Evolutionary conservation across 2,113 vertebrate genomes (phyloP).

Genomic region (Microcebus tavaratra): DNA sequence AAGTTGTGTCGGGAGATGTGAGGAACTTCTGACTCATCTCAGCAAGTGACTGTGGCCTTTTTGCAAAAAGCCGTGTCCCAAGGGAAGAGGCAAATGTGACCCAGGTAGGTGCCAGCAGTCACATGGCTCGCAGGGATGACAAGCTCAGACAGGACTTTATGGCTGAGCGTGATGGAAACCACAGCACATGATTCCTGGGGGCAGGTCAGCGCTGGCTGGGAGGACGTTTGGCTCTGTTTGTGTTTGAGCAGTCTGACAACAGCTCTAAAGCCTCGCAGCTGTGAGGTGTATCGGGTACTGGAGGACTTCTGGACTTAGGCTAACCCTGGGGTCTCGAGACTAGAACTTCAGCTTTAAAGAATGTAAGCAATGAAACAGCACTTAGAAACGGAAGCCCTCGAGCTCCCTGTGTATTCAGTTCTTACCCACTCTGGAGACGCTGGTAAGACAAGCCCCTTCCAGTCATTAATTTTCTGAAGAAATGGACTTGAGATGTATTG

Average conservation of each 20-base stretch:
- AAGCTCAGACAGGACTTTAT: slow-evolving; percentile 54
- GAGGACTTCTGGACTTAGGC: slow-evolving; percentile 72
- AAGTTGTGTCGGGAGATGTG: not conserved
- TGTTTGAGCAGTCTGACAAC: slow-evolving; percentile 76
- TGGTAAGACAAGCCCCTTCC: not conserved
- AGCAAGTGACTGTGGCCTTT: slow-evolving; percentile 33
- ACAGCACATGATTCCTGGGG: slow-evolving; percentile 53
- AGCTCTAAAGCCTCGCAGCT: slow-evolving; percentile 73
- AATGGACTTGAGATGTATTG: not conserved
- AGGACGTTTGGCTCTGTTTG: slow-evolving; percentile 67
- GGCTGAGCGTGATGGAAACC: slow-evolving; percentile 64
- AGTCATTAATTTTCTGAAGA: not conserved
- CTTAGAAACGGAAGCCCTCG: slow-evolving; percentile 67
- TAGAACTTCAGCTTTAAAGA: slow-evolving; percentile 56
- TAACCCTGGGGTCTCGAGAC: slow-evolving; percentile 68
- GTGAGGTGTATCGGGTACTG: slow-evolving; percentile 58
- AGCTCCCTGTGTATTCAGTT: slow-evolving; percentile 46
- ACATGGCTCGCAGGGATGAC: not conserved
- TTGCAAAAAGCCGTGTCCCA: not conserved
- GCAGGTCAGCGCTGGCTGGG: slow-evolving; percentile 61
- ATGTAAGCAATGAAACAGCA: slow-evolving; percentile 65
- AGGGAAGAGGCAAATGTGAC: not conserved
- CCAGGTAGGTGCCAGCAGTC: slow-evolving; percentile 50
- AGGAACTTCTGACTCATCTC: slow-evolving; percentile 65
- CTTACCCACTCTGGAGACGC: not conserved